phyloP scores from a whole-genome alignment of 2,797 vertebrate genomes.

The Xiphophorus birchmanni region DNA sequence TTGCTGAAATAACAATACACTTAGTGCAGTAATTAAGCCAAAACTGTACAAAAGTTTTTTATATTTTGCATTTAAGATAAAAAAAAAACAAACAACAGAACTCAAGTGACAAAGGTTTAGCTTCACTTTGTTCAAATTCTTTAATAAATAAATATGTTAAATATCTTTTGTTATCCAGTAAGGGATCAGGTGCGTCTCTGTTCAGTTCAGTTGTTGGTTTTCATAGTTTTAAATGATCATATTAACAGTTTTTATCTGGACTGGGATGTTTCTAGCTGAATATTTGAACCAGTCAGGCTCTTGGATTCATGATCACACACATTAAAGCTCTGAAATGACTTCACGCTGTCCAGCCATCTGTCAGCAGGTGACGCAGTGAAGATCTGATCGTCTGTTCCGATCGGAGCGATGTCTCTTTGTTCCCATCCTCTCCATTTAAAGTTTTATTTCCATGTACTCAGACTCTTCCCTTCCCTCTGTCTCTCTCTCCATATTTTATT shows the following conservation, averaged over 20 bases:
- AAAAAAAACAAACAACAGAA: no score
- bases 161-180: no score
- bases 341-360: slow-evolving; percentile 14
- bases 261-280: background rate
- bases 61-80: no score
- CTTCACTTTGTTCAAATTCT: no score
- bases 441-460: slow-evolving; percentile 41
- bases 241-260: background rate
- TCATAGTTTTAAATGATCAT: background rate
- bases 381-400: slow-evolving; percentile 8
- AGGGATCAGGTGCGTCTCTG: background rate
- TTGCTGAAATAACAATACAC: no score
- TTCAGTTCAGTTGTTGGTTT: background rate
- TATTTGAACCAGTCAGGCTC: background rate
- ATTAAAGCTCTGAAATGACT: background rate
- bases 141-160: no score
- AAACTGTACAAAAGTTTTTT: no score
- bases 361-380: slow-evolving; percentile 45
- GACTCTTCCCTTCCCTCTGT: slow-evolving; percentile 31
- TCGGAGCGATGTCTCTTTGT: background rate
- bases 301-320: background rate
- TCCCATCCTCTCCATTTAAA: slow-evolving; percentile 19
- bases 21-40: no score
- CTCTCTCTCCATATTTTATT: slow-evolving; percentile 42
- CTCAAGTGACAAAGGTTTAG: no score